Evolutionary conservation across 2,797 vertebrate species (phyloP).

Genomic region (Pipistrellus pipistrellus): DNA sequence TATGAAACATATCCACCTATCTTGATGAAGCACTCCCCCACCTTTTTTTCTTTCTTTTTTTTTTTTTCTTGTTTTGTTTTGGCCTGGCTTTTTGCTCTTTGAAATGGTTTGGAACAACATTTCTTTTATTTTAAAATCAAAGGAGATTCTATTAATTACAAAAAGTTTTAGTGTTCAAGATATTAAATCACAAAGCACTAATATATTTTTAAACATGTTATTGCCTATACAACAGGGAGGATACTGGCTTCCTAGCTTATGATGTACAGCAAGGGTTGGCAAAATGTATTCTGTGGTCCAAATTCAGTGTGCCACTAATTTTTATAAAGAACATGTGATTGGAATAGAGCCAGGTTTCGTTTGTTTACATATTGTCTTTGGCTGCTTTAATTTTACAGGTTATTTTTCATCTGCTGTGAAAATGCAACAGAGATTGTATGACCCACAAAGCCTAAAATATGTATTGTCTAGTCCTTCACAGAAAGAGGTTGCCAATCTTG

Average conservation of each 20-base stretch:
- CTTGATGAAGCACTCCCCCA: background rate
- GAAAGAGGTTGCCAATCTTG: background rate
- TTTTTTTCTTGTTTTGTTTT: background rate
- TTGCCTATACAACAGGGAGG: background rate
- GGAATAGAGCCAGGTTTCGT: background rate
- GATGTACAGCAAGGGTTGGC: background rate
- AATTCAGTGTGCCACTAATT: background rate
- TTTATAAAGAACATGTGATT: background rate
- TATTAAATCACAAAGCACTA: background rate
- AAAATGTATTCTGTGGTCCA: background rate
- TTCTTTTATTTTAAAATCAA: conserved; percentile 30
- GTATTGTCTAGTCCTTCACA: background rate
- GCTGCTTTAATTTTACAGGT: background rate
- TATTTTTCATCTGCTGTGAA: background rate
- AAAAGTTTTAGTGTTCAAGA: background rate
- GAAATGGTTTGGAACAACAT: background rate
- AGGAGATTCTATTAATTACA: background rate
- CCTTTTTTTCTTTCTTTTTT: no score
- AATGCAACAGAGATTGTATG: background rate
- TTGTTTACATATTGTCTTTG: background rate
- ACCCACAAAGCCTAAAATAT: background rate
- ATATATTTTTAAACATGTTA: background rate
- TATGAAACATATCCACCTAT: background rate
- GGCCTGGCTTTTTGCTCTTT: background rate
- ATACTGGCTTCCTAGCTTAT: background rate